These are phyloP conservation scores for Trichonephila clavata DNA, from an alignment of 1,140 invertebrate species.

Conservation along the genomic window DNA sequence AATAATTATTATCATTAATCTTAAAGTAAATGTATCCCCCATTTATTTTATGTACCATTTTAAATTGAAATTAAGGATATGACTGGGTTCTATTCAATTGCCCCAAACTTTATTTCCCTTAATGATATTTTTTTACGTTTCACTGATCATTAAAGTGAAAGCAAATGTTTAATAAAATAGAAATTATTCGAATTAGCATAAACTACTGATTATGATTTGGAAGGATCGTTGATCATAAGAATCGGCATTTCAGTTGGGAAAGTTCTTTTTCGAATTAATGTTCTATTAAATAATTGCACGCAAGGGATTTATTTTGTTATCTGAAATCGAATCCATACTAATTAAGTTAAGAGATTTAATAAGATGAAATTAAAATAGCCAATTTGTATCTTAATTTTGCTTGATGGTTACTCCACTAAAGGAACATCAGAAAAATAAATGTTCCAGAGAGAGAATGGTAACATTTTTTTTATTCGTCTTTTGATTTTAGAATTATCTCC, in stretches of 20 bases:
- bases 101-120: background rate
- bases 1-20: constrained; percentile 39
- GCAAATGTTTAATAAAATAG: constrained; percentile 16
- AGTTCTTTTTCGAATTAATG: background rate
- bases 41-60: constrained; percentile 9
- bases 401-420: too few relatives aligned
- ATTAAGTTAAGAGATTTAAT: background rate
- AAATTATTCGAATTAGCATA: background rate
- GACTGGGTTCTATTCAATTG: background rate
- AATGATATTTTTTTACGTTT: background rate
- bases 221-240: background rate
- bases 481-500: too few relatives aligned
- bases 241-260: background rate
- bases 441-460: too few relatives aligned
- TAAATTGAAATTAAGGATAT: constrained; percentile 17
- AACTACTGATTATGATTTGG: background rate
- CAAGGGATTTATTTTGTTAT: background rate
- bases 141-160: background rate
- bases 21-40: background rate
- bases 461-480: too few relatives aligned
- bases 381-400: background rate
- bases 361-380: background rate
- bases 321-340: background rate
- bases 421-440: too few relatives aligned
- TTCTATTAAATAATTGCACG: background rate